Evolutionary conservation across 2,888 invertebrate species (phyloP).

Genomic region (Amblyjoppa proteus): DNA sequence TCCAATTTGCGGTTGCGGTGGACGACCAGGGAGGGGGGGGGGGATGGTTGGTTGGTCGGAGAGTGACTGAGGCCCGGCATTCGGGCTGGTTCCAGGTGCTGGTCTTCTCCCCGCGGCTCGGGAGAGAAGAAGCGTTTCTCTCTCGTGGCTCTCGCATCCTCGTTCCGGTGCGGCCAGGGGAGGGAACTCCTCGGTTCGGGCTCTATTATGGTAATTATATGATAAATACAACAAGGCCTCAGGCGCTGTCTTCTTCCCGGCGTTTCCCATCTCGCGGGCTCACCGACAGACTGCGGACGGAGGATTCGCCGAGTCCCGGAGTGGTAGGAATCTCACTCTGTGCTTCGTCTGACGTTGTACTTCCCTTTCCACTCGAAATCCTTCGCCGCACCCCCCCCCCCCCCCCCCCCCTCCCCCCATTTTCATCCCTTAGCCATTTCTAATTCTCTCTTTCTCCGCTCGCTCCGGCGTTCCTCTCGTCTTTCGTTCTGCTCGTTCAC

Average conservation of each 20-base stretch:
- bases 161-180: conserved; percentile 24
- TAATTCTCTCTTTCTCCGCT: conserved; percentile 74
- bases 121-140: conserved; percentile 24
- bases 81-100: conserved; percentile 55
- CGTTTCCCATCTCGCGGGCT: conserved; percentile 58
- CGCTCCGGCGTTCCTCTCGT: conserved; percentile 61
- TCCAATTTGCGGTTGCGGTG: conserved; percentile 83
- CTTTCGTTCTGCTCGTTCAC: conserved; percentile 65
- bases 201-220: conserved; percentile 85
- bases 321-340: conserved; percentile 79
- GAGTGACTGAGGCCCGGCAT: conserved; percentile 26
- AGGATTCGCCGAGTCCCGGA: conserved; percentile 74
- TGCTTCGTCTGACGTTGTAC: conserved; percentile 64
- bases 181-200: conserved; percentile 72
- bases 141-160: conserved; percentile 2
- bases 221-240: conserved; percentile 85
- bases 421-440: conserved; percentile 61
- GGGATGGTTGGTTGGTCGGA: conserved; percentile 5
- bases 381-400: neutral
- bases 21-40: conserved; percentile 64
- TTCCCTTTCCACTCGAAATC: conserved; percentile 62
- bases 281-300: conserved; percentile 48
- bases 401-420: neutral
- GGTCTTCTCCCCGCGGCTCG: conserved; percentile 51
- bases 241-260: conserved; percentile 80